These are phyloP conservation scores for Nemotelus nigrinus DNA, from an alignment of 2,888 invertebrate species.

Conservation along the genomic window DNA sequence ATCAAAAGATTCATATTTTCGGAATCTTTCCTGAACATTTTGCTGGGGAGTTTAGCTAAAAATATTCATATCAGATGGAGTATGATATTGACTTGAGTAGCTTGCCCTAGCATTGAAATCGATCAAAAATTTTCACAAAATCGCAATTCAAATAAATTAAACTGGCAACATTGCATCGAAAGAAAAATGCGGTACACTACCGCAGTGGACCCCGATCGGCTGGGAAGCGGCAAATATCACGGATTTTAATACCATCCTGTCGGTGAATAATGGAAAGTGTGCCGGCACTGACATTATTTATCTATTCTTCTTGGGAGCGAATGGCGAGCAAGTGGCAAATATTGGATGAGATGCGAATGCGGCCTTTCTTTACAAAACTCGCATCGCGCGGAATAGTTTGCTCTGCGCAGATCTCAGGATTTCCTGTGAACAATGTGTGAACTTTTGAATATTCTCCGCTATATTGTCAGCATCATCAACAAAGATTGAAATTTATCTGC, in stretches of 20 bases:
- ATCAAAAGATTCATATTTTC: neutral
- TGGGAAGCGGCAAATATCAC: constrained; percentile 26
- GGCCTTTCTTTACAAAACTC: neutral
- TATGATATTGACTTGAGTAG: too few species aligned
- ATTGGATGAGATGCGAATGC: neutral
- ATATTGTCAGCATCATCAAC: neutral
- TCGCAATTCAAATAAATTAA: neutral
- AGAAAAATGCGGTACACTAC: constrained; percentile 19
- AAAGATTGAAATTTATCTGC: constrained; percentile 48
- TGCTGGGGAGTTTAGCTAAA: neutral
- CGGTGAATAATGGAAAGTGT: constrained; percentile 50
- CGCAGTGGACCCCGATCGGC: neutral
- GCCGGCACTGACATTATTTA: constrained; percentile 48
- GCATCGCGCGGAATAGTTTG: neutral
- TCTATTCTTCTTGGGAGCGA: constrained; percentile 42
- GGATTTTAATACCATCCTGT: constrained; percentile 34
- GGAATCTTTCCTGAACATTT: neutral
- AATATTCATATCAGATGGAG: neutral
- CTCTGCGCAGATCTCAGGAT: constrained; percentile 6
- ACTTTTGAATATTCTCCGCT: constrained; percentile 44
- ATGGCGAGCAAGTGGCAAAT: neutral
- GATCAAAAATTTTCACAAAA: neutral
- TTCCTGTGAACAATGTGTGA: constrained; percentile 47
- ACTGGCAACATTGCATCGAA: constrained; percentile 7
- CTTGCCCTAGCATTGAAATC: neutral